Conservation (phyloP, 2,888 invertebrate genomes). For the Macaria notata region DNA sequence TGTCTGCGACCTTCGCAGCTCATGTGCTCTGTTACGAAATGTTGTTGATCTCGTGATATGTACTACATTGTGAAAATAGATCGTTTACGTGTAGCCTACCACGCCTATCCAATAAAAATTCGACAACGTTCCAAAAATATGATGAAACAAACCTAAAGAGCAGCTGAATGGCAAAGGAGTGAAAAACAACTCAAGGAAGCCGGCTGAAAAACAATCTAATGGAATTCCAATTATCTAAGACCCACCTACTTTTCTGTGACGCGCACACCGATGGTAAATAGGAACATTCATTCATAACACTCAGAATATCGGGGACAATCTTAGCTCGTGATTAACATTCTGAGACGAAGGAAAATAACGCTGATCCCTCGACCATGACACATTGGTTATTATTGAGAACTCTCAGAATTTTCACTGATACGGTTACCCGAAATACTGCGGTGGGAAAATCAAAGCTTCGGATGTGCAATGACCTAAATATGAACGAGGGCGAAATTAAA, state of each 20-base stretch:
- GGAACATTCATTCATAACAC: slow-evolving; percentile 28
- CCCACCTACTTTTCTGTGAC: slow-evolving; percentile 23
- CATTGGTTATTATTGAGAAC: slow-evolving; percentile 27
- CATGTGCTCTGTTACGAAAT: slow-evolving; percentile 32
- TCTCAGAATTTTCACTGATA: slow-evolving; percentile 29
- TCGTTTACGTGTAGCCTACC: slow-evolving; percentile 23
- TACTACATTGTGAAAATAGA: slow-evolving; percentile 31
- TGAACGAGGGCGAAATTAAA: slow-evolving; percentile 7
- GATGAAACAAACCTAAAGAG: slow-evolving; percentile 11
- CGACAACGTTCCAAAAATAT: slow-evolving; percentile 9
- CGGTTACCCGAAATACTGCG: slow-evolving; percentile 20
- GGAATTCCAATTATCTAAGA: slow-evolving; percentile 7
- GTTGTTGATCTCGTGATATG: slow-evolving; percentile 28
- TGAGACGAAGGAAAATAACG: slow-evolving; percentile 24
- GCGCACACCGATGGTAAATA: slow-evolving; percentile 24
- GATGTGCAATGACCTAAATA: slow-evolving; percentile 15
- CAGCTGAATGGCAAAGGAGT: neutral
- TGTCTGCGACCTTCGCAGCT: slow-evolving; percentile 24
- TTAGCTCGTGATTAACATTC: slow-evolving; percentile 27
- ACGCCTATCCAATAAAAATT: neutral
- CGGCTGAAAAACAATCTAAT: slow-evolving; percentile 2
- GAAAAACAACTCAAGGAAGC: slow-evolving; percentile 5
- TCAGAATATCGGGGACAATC: slow-evolving; percentile 17
- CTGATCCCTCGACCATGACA: slow-evolving; percentile 27
- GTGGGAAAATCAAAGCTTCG: slow-evolving; percentile 8